Percentiles rank a stretch among this genome's conserved stretches.
phyloP scores from a whole-genome alignment of 2,888 invertebrate species.

The Enchytraeus crypticus region DNA sequence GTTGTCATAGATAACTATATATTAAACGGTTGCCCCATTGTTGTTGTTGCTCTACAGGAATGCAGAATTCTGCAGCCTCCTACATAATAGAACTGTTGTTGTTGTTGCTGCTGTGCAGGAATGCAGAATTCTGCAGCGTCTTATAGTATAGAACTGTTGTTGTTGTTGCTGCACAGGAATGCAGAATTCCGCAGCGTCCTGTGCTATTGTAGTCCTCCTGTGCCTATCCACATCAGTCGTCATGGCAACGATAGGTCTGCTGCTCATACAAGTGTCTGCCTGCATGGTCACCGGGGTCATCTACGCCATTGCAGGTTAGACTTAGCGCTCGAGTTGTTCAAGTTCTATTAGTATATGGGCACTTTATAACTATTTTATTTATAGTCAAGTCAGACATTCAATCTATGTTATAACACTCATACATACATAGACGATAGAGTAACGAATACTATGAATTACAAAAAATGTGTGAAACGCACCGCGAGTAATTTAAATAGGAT shows the following conservation, averaged over 20 bases:
- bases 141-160: too few species aligned
- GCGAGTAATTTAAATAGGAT: too few species aligned
- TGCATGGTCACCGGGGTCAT: slow-evolving; percentile 87
- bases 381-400: too few species aligned
- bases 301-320: slow-evolving; percentile 78
- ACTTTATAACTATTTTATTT: too few species aligned
- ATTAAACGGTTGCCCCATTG: too few species aligned
- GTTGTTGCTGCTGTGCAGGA: slow-evolving; percentile 64
- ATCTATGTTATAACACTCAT: too few species aligned
- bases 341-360: too few species aligned
- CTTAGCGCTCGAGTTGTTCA: too few species aligned
- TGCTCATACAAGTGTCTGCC: slow-evolving; percentile 83
- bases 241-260: slow-evolving; percentile 78
- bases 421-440: too few species aligned
- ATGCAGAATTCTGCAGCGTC: slow-evolving; percentile 94
- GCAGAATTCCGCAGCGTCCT: slow-evolving; percentile 90
- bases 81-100: slow-evolving; percentile 85
- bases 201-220: slow-evolving; percentile 81
- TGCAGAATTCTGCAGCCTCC: slow-evolving; percentile 90
- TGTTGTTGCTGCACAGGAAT: slow-evolving; percentile 77
- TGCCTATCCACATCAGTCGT: slow-evolving; percentile 76
- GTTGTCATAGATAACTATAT: too few species aligned
- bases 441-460: too few species aligned
- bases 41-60: slow-evolving; percentile 69
- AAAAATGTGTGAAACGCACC: too few species aligned